Conservation (phyloP, 2,113 vertebrate species). For the Halcyon malimbica region DNA sequence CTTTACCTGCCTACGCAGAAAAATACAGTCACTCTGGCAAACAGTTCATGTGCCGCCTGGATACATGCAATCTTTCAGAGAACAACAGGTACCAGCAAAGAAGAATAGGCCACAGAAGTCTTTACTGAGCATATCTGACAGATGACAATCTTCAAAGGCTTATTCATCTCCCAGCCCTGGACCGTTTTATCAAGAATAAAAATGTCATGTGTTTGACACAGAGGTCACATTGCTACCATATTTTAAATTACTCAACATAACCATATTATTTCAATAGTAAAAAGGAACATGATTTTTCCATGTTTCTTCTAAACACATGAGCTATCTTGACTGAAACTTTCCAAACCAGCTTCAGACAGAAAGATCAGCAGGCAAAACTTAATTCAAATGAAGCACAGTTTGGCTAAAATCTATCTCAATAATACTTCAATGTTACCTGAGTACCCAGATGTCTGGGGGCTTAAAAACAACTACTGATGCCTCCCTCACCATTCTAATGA, state of each 20-base stretch:
- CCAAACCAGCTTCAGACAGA: not conserved
- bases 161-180: not conserved
- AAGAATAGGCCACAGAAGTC: not conserved
- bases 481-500: not conserved
- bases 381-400: not conserved
- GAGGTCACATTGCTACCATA: not conserved
- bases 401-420: not conserved
- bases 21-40: not conserved
- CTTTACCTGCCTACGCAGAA: not conserved
- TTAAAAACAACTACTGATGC: not conserved
- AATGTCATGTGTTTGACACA: not conserved
- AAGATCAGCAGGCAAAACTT: not conserved
- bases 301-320: not conserved
- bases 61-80: not conserved
- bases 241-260: not conserved
- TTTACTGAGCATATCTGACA: not conserved
- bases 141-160: not conserved
- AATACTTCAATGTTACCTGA: not conserved
- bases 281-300: not conserved
- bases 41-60: not conserved
- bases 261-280: not conserved
- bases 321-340: not conserved
- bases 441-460: not conserved
- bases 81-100: not conserved
- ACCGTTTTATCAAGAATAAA: not conserved